Percentiles rank a stretch among this genome's conserved stretches.
phyloP scores from a whole-genome alignment of 2,888 invertebrate species.

The Thymelicus sylvestris region DNA sequence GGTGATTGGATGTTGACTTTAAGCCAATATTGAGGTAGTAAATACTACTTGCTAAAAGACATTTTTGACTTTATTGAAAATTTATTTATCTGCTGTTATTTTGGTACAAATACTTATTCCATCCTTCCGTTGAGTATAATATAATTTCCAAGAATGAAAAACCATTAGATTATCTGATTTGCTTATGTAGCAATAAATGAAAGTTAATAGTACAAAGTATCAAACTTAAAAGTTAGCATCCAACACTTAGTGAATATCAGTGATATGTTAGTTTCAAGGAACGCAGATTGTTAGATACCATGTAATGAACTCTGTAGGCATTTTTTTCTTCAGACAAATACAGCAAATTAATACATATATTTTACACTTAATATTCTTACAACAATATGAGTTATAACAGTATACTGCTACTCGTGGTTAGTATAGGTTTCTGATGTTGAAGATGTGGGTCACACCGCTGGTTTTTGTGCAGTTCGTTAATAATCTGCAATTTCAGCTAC shows the following conservation, averaged over 20 bases:
- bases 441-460: constrained; percentile 11
- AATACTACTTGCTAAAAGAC: neutral
- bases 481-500: constrained; percentile 12
- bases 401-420: constrained; percentile 6
- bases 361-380: constrained; percentile 3
- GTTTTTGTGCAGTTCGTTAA: constrained; percentile 18
- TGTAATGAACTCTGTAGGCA: constrained; percentile 23
- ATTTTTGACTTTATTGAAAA: neutral
- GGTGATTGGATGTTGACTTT: constrained; percentile 34
- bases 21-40: constrained; percentile 3
- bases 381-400: constrained; percentile 23
- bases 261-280: constrained; percentile 29
- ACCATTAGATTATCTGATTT: neutral
- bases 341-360: constrained; percentile 13
- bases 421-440: constrained; percentile 25
- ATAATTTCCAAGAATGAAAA: neutral
- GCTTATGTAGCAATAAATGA: neutral
- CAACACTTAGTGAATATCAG: constrained; percentile 37
- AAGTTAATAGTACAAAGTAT: constrained; percentile 22
- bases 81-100: neutral
- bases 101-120: constrained; percentile 10
- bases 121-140: neutral
- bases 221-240: constrained; percentile 32
- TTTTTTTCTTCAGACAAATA: constrained; percentile 29
- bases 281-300: constrained; percentile 31